Evolutionary conservation across 2,113 vertebrate species (phyloP).

Genomic region (Solea senegalensis): DNA sequence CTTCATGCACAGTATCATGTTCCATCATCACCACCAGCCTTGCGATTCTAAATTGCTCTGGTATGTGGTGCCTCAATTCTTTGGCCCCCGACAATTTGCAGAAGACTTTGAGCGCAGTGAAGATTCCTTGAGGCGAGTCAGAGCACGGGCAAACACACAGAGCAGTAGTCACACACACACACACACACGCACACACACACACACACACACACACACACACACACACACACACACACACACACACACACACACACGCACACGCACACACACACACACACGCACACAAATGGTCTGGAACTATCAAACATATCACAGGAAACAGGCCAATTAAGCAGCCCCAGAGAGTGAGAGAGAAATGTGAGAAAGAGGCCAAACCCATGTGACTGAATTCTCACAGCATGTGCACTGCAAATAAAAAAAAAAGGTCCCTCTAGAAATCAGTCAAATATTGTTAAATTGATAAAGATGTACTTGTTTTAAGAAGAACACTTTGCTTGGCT

Average conservation of each 20-base stretch:
- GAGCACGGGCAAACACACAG: conserved; percentile 13
- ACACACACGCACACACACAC: neutral
- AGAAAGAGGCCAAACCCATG: conserved; percentile 14
- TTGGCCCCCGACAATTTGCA: conserved; percentile 12
- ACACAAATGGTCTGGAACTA: conserved; percentile 25
- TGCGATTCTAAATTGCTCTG: conserved; percentile 22
- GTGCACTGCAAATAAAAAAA: conserved; percentile 2
- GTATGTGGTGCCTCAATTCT: conserved; percentile 31
- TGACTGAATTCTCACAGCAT: conserved; percentile 32
- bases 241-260: neutral
- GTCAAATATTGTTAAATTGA: too few species aligned
- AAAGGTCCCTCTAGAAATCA: too few species aligned
- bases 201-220: conserved; percentile 13
- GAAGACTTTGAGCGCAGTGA: conserved; percentile 13
- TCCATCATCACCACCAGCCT: neutral
- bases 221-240: conserved; percentile 3
- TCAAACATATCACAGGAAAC: conserved; percentile 35
- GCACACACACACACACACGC: conserved; percentile 11
- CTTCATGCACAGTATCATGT: conserved; percentile 11
- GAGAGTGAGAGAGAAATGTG: neutral
- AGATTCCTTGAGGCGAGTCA: conserved; percentile 34
- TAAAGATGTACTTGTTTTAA: too few species aligned
- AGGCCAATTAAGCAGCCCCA: conserved; percentile 14
- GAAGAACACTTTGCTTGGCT: too few species aligned
- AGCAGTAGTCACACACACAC: neutral